These are phyloP conservation scores for Nemapogon koenigi DNA, from an alignment of 2,888 invertebrate genomes.

Conservation along the genomic window DNA sequence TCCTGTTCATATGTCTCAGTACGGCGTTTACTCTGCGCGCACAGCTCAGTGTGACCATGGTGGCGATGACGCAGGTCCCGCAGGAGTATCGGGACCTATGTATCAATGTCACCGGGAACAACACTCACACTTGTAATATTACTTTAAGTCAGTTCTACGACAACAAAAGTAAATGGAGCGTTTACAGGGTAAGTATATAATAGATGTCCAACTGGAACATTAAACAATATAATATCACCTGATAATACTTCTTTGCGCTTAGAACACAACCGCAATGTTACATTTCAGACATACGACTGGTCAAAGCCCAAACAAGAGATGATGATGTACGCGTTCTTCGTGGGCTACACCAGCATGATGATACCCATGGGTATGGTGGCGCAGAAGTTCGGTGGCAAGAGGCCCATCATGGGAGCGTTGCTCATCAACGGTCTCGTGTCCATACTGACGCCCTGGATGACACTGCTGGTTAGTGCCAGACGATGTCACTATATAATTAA, in stretches of 20 bases:
- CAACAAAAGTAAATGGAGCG: constrained; percentile 21
- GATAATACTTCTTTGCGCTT: background rate
- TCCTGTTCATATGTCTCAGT: constrained; percentile 32
- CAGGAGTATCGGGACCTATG: background rate
- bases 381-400: constrained; percentile 67
- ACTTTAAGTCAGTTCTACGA: constrained; percentile 2
- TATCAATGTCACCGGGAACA: background rate
- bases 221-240: background rate
- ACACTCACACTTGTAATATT: background rate
- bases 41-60: constrained; percentile 36
- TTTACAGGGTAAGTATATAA: constrained; percentile 31
- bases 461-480: constrained; percentile 30
- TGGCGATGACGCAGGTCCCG: constrained; percentile 32
- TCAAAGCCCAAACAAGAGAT: constrained; percentile 37
- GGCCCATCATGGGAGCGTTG: constrained; percentile 49
- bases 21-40: constrained; percentile 25
- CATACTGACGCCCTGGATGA: constrained; percentile 36
- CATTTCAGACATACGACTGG: constrained; percentile 37
- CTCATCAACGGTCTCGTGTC: constrained; percentile 32
- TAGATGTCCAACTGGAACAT: background rate
- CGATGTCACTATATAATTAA: background rate
- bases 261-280: background rate
- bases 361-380: constrained; percentile 65
- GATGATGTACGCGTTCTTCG: constrained; percentile 56
- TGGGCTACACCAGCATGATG: constrained; percentile 59